phyloP scores from a whole-genome alignment of 2,113 vertebrate species.

The Coptodon bakossiorum region DNA sequence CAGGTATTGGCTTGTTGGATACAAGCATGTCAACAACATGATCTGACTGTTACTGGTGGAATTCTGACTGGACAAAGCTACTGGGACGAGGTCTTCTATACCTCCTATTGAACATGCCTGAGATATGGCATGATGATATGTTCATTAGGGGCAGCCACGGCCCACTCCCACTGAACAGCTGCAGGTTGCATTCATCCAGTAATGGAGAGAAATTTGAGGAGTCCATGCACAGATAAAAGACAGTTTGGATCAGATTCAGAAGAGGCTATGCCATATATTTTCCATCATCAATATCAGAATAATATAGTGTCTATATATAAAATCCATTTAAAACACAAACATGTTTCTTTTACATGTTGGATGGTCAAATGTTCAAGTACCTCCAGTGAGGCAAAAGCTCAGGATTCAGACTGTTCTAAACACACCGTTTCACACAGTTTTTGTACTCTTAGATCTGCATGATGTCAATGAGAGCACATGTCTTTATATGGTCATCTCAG shows the following conservation, averaged over 20 bases:
- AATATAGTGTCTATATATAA: background rate
- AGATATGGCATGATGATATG: background rate
- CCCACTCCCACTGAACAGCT: background rate
- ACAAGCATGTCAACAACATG: background rate
- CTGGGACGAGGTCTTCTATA: background rate
- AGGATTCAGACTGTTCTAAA: background rate
- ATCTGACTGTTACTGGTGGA: background rate
- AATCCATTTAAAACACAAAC: background rate
- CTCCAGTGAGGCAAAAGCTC: background rate
- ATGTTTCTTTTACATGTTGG: background rate
- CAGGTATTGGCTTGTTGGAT: background rate
- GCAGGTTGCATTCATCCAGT: background rate
- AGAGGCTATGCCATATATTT: background rate
- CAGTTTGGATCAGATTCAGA: background rate
- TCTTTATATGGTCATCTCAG: background rate
- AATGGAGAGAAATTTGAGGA: background rate
- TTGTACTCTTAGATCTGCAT: background rate
- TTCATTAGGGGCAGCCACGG: background rate
- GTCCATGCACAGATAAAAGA: background rate
- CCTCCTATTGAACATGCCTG: accelerated
- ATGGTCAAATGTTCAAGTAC: background rate
- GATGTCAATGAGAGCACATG: background rate
- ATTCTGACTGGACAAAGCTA: background rate
- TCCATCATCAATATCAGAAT: background rate
- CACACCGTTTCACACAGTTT: background rate